Evolutionary conservation across 2,888 invertebrate species (phyloP).

Genomic region (Mesorhabditis spiculigera): DNA sequence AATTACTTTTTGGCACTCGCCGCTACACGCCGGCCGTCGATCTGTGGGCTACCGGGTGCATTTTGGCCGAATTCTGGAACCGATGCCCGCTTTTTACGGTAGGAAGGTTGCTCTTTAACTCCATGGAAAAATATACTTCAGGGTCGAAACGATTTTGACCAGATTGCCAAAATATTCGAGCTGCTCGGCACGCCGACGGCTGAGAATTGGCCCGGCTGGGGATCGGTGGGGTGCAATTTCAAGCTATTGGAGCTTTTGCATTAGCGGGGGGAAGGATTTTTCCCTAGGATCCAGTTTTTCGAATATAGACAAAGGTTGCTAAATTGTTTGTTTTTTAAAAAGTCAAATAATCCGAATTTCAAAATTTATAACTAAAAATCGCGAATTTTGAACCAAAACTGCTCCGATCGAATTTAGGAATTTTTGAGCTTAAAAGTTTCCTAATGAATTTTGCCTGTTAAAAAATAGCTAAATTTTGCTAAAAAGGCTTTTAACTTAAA

Average conservation of each 20-base stretch:
- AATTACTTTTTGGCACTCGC: constrained; percentile 38
- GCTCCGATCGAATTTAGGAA: too few relatives aligned
- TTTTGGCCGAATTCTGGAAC: constrained; percentile 44
- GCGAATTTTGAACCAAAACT: too few relatives aligned
- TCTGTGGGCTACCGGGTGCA: constrained; percentile 49
- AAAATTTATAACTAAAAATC: too few relatives aligned
- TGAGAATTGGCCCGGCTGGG: constrained; percentile 48
- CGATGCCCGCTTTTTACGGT: constrained; percentile 42
- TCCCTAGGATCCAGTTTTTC: too few relatives aligned
- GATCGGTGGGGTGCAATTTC: too few relatives aligned
- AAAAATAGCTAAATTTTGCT: background rate
- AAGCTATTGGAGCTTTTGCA: too few relatives aligned
- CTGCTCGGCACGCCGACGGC: constrained; percentile 47
- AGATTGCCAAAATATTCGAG: constrained; percentile 43
- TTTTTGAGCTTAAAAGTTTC: too few relatives aligned
- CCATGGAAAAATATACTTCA: constrained; percentile 18
- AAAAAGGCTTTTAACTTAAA: background rate
- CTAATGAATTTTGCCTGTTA: too few relatives aligned
- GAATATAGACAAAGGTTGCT: too few relatives aligned
- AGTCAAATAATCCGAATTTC: too few relatives aligned
- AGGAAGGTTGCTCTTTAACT: background rate
- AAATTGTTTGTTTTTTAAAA: too few relatives aligned
- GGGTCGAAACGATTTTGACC: constrained; percentile 54
- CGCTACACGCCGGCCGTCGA: constrained; percentile 29
- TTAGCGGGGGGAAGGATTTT: too few relatives aligned